A percentile compares a stretch with the other conserved stretches of the same genome.
These are phyloP conservation scores for Poecilia wingei DNA, from an alignment of 2,797 vertebrate genomes.

Conservation along the genomic window DNA sequence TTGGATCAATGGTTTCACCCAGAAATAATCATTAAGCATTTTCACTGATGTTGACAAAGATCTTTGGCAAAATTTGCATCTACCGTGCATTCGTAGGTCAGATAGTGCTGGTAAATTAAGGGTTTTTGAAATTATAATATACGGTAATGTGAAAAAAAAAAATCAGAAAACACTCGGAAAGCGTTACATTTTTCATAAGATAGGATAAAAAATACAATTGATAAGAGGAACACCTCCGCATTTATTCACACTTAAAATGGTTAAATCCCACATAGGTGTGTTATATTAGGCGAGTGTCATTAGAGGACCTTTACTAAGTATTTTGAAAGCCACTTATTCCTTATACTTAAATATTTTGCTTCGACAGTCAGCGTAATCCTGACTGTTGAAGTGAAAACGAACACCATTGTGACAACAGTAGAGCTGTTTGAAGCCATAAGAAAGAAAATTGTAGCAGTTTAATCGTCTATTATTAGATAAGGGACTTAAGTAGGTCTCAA, in stretches of 20 bases:
- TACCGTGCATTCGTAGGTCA: conserved; percentile 22
- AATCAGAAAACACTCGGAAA: not conserved
- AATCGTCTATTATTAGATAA: not conserved
- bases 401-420: not conserved
- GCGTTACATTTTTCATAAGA: not conserved
- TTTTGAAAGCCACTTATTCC: not conserved
- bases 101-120: conserved; percentile 12
- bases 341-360: not conserved
- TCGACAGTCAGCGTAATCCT: not conserved
- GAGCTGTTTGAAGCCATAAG: not conserved
- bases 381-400: not conserved
- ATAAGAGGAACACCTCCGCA: not conserved
- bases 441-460: not conserved
- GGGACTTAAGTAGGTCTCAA: not conserved
- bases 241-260: not conserved
- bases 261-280: not conserved
- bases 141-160: not conserved
- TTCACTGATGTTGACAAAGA: conserved; percentile 10
- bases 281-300: not conserved
- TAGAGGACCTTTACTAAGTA: not conserved
- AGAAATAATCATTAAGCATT: conserved; percentile 6
- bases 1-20: conserved; percentile 15
- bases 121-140: not conserved
- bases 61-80: conserved; percentile 12
- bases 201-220: not conserved